These are phyloP conservation scores for Chloebia gouldiae DNA, from an alignment of 2,113 vertebrate species.

Conservation along the genomic window DNA sequence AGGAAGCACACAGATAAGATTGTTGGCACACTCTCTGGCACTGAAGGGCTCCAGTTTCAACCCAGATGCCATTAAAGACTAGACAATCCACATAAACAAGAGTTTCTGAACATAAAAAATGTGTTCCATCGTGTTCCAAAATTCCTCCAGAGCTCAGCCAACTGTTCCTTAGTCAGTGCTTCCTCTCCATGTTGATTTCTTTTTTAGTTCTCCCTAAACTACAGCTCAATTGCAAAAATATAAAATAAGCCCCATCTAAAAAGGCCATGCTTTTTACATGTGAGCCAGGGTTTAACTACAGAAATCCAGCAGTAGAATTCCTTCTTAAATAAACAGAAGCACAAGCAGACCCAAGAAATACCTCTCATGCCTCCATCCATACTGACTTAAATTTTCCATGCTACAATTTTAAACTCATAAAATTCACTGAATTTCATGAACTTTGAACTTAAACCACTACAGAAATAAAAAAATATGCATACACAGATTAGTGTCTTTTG, in stretches of 20 bases:
- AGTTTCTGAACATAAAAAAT: neutral
- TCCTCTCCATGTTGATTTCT: neutral
- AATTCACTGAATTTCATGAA: neutral
- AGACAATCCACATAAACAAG: neutral
- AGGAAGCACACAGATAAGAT: neutral
- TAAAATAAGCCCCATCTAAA: neutral
- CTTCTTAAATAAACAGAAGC: neutral
- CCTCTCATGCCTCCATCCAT: neutral
- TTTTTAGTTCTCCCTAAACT: neutral
- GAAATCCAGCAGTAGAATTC: neutral
- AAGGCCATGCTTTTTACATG: neutral
- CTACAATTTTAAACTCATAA: neutral
- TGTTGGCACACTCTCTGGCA: neutral
- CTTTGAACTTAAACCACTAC: neutral
- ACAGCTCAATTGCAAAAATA: neutral
- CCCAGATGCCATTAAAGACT: neutral
- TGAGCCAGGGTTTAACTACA: neutral
- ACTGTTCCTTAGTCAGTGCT: neutral
- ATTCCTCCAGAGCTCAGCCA: neutral
- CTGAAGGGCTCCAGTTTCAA: neutral
- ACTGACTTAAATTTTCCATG: neutral
- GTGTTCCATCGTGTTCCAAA: neutral
- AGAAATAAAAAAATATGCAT: neutral
- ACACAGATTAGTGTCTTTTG: neutral
- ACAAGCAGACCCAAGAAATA: neutral